Evolutionary conservation across 2,113 vertebrate genomes (phyloP).

Genomic region (Chaetodon trifascialis): DNA sequence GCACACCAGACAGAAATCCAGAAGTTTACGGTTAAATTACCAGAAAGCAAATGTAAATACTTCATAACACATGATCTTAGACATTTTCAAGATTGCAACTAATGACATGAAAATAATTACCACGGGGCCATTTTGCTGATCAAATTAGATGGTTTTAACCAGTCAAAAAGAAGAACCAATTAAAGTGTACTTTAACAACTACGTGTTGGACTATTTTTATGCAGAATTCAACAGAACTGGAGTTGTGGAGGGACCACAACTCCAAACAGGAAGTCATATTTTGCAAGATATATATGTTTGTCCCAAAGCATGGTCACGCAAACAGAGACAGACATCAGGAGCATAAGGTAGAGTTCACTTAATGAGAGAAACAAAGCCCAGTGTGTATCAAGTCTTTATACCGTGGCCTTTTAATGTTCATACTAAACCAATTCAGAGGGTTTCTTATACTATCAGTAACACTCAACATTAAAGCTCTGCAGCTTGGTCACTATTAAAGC

Average conservation of each 20-base stretch:
- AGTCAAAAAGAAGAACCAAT: not conserved
- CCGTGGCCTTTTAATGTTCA: not conserved
- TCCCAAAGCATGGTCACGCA: fast-evolving
- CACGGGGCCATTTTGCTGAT: not conserved
- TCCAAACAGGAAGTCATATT: not conserved
- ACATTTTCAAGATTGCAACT: not conserved
- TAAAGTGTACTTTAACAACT: not conserved
- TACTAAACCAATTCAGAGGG: not conserved
- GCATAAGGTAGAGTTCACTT: not conserved
- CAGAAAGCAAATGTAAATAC: not conserved
- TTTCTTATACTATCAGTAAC: not conserved
- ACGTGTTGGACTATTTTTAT: not conserved
- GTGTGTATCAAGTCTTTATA: not conserved
- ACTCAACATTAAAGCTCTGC: not conserved
- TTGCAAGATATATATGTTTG: not conserved
- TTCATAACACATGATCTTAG: not conserved
- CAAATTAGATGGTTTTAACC: not conserved
- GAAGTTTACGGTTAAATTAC: not conserved
- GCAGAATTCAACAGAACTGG: not conserved
- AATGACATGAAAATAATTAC: not conserved
- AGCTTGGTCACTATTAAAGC: not conserved
- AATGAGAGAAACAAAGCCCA: not conserved
- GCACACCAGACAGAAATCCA: not conserved
- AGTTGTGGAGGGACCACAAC: not conserved
- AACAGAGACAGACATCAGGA: not conserved